Evolutionary conservation across 2,113 vertebrate genomes (phyloP), one percentile per base, ranked within the genome.

Genomic region (Butorides virescens): DNA sequence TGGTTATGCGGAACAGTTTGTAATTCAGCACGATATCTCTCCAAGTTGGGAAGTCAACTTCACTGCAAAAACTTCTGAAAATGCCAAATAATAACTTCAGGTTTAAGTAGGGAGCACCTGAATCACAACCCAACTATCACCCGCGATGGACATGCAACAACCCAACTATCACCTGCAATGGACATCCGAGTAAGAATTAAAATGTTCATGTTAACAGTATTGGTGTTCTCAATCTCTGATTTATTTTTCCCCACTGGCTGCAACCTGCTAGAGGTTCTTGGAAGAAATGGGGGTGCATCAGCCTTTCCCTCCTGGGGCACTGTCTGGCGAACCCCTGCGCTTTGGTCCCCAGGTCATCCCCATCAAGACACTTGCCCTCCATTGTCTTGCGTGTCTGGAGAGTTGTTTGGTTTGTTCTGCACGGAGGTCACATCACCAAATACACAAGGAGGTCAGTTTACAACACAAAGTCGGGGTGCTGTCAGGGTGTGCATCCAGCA

Each of bases 301-400:
- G 36, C 50, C 21, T 56, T 44, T 11, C 27, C 7, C 44, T 44
- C 2, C 18, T 2, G 9, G 17, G 58, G 4, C 5, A 2, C 34
- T 37, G 15, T 29, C n/a, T 29, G 14, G 18, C 29, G 29, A 82
- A 46, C 2, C 19, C 23, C 17, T 30, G 0, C 0, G 0, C 53
- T 44, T 36, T n/a, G n/a, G 18, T 53, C 78, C 30, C 37, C 36
- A 20, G 7, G 13, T 68, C 63, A 63, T 17, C 29, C 10, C 3
- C 15, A 42, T 71, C 25, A 53, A 53, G 26, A 6, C 2, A 2
- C 20, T 56, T 46, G 12, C 20, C 22, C 76, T 46, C 22, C 2
- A 0, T 46, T 29, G 9, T 26, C 29, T 59, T n/a, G 5, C 13
- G 0, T 14, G 21, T 37, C 67, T 56, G 30, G 25, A 73, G 50